A percentile compares a stretch with the other conserved stretches of the same genome.
phyloP scores from a whole-genome alignment of 1,140 invertebrate species.

The Drosophila pseudoobscura region DNA sequence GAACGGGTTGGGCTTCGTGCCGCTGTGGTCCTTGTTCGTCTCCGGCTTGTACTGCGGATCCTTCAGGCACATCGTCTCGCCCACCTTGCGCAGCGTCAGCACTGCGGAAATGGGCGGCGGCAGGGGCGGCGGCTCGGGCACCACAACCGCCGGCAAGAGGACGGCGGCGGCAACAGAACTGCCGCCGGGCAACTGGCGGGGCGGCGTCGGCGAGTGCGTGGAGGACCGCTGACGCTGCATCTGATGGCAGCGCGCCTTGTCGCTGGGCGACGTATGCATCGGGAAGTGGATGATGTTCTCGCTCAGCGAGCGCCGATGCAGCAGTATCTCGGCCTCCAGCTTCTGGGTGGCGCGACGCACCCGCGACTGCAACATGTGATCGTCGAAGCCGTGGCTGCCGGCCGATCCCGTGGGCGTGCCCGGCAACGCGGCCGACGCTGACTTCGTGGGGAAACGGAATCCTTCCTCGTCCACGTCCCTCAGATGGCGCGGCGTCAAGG shows the following conservation, averaged over 20 bases:
- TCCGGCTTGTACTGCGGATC: constrained; percentile 91
- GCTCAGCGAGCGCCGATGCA: constrained; percentile 88
- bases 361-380: constrained; percentile 59
- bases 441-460: constrained; percentile 75
- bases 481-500: constrained; percentile 53
- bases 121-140: constrained; percentile 59
- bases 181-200: constrained; percentile 41
- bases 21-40: constrained; percentile 83
- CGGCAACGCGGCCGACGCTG: constrained; percentile 65
- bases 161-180: constrained; percentile 16
- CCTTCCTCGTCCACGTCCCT: constrained; percentile 66
- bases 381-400: constrained; percentile 60
- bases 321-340: constrained; percentile 75
- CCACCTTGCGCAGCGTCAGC: constrained; percentile 86
- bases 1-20: constrained; percentile 87
- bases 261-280: constrained; percentile 86
- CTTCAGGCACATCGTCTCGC: constrained; percentile 90
- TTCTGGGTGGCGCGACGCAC: constrained; percentile 83
- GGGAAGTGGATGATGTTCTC: constrained; percentile 86
- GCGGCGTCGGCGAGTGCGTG: constrained; percentile 75
- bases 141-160: constrained; percentile 11
- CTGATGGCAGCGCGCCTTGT: constrained; percentile 90
- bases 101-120: constrained; percentile 80
- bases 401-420: constrained; percentile 70
- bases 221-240: constrained; percentile 81